Evolutionary conservation across 2,113 vertebrate species (phyloP).

Genomic region (Balaeniceps rex): DNA sequence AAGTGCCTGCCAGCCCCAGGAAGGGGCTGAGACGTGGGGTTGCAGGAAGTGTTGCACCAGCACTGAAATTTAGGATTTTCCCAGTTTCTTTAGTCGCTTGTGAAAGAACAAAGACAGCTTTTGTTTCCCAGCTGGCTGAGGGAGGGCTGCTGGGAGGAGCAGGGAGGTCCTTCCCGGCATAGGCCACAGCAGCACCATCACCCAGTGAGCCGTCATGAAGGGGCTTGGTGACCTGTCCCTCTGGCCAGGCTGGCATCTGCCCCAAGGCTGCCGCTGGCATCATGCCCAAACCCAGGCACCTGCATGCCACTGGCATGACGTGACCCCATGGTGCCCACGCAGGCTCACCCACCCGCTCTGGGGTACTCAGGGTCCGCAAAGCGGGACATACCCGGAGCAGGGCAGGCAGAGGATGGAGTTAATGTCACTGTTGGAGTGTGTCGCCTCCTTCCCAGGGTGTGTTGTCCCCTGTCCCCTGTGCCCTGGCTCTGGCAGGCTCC

Average conservation of each 20-base stretch:
- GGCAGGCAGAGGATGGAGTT: not conserved
- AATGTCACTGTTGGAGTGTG: not conserved
- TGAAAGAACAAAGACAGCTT: not conserved
- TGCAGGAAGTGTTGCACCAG: not conserved
- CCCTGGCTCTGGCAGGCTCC: not conserved
- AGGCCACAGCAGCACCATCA: not conserved
- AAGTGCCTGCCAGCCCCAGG: not conserved
- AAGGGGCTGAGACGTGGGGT: fast-evolving
- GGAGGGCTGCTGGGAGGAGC: not conserved
- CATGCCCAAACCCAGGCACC: fast-evolving
- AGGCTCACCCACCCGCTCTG: fast-evolving
- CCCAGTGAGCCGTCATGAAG: not conserved
- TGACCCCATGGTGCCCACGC: fast-evolving
- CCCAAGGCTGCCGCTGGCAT: not conserved
- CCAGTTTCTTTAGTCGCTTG: fast-evolving
- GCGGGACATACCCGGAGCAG: fast-evolving
- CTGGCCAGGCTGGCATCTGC: not conserved
- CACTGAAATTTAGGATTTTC: not conserved
- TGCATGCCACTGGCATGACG: fast-evolving
- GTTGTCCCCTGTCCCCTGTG: not conserved
- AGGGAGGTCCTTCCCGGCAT: not conserved
- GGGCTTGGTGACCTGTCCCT: not conserved
- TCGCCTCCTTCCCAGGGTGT: not conserved
- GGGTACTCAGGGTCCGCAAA: fast-evolving
- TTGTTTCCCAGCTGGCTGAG: not conserved